Evolutionary conservation across 2,797 vertebrate species (phyloP).

Genomic region (Lates japonicus): DNA sequence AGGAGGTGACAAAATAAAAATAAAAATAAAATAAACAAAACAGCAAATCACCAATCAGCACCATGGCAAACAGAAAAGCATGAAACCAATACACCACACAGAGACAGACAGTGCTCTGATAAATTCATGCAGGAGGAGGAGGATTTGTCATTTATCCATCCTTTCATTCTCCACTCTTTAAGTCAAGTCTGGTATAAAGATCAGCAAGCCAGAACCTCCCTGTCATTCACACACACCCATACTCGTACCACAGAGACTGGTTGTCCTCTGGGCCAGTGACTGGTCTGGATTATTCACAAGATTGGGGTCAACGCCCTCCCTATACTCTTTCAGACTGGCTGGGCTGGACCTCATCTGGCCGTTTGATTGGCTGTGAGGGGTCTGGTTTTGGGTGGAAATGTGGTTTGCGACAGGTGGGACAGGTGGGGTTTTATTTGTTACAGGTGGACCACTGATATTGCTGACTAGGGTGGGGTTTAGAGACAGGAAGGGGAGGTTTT

Average conservation of each 20-base stretch:
- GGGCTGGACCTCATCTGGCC: conserved; percentile 64
- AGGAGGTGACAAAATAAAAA: conserved; percentile 21
- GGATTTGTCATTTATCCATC: conserved; percentile 22
- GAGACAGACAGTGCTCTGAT: conserved; percentile 63
- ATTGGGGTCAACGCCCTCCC: conserved; percentile 61
- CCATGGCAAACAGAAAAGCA: conserved; percentile 61
- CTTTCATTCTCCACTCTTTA: conserved; percentile 22
- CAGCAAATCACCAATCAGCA: conserved; percentile 38
- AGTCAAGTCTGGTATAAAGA: conserved; percentile 18
- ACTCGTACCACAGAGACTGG: conserved; percentile 97
- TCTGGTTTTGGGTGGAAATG: conserved; percentile 68
- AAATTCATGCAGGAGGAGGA: conserved; percentile 78
- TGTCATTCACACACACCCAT: conserved; percentile 93
- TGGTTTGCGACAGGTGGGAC: conserved; percentile 51
- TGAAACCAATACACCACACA: conserved; percentile 56
- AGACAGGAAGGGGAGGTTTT: conserved; percentile 91
- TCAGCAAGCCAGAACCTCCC: conserved; percentile 39
- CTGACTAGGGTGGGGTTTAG: conserved; percentile 96
- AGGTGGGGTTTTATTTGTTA: conserved; percentile 73
- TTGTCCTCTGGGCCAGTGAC: conserved; percentile 90
- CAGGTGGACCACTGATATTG: conserved; percentile 92
- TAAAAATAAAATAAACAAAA: neutral
- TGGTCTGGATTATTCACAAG: conserved; percentile 77
- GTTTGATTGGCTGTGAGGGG: conserved; percentile 73
- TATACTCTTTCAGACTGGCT: conserved; percentile 45